These are phyloP conservation scores for Melikaiella ostensackeni DNA, from an alignment of 2,888 invertebrate genomes.

Conservation along the genomic window DNA sequence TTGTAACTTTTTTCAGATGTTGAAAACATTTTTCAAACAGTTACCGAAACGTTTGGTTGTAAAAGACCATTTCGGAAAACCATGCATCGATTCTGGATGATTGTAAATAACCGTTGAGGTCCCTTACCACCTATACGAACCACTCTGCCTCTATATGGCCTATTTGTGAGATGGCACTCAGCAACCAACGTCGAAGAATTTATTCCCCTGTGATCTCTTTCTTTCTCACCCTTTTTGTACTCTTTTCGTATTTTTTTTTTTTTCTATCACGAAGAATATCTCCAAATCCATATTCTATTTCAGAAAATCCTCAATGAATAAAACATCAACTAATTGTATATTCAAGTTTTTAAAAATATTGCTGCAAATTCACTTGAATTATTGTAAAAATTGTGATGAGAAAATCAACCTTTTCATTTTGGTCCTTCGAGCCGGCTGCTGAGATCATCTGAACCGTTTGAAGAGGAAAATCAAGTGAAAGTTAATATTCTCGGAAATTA, in stretches of 20 bases:
- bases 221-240: constrained; percentile 21
- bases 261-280: constrained; percentile 10
- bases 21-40: no score
- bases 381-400: no score
- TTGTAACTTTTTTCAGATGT: no score
- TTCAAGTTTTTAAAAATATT: no score
- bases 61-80: constrained; percentile 38
- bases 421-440: no score
- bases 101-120: constrained; percentile 55
- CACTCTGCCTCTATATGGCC: constrained; percentile 66
- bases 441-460: no score
- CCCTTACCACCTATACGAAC: constrained; percentile 66
- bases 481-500: no score
- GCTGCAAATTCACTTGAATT: no score
- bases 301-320: neutral
- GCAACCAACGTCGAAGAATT: constrained; percentile 61
- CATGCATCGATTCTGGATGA: constrained; percentile 50
- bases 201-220: constrained; percentile 51
- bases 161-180: constrained; percentile 66
- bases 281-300: neutral
- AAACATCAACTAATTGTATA: neutral
- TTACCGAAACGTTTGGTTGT: neutral
- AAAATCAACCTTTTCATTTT: no score
- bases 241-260: constrained; percentile 22
- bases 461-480: no score